Evolutionary conservation across 2,113 vertebrate species (phyloP), one percentile per base, ranked within the genome.

Genomic region (Takifugu bimaculatus): DNA sequence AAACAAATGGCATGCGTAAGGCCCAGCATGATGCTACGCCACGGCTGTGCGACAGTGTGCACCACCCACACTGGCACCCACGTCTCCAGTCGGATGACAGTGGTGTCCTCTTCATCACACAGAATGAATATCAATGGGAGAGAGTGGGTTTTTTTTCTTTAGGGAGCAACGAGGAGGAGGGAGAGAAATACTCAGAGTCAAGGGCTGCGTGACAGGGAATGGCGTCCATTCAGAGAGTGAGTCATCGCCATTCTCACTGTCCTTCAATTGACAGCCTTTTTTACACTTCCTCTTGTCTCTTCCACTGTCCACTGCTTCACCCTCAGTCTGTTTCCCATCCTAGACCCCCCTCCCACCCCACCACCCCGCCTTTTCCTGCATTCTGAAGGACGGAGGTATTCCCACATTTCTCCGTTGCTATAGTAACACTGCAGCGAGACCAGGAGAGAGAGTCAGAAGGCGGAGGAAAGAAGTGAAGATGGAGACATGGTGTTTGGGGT

Each of bases 391-490:
- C 89, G 83, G 90, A 88, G 89, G 88, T 91, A 91, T 91, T 91
- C 91, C 90, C 89, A 92, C 90, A 91, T 91, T 88, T 90, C 86
- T 86, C 84, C 70, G 89, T 91, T 89, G 81, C 89, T 89, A 92
- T 90, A 87, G 90, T 84, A 89, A 92, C 88, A 86, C 90, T 78
- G 89, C 89, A 88, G 81, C 81, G 80, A 85, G 89, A 89, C 82
- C 72, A 86, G 85, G 79, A 87, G 81, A 78, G 78, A 82, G 87
- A 74, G 72, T 69, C 74, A 58, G 57, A 75, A 48, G 26, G 65
- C 53, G 65, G 54, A 52, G 63, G 64, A 27, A 57, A 50, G 29
- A 54, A 54, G 48, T 57, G 78, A 44, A 51, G 84, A 72, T 77
- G 68, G 75, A 79, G 76, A 73, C 59, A 68, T 72, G 74, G 61